A percentile compares a stretch with the other conserved stretches of the same genome.
Evolutionary conservation across 92 coral and sea anemone genomes (phyloP).

Genomic region (Parazoanthus swiftii): DNA sequence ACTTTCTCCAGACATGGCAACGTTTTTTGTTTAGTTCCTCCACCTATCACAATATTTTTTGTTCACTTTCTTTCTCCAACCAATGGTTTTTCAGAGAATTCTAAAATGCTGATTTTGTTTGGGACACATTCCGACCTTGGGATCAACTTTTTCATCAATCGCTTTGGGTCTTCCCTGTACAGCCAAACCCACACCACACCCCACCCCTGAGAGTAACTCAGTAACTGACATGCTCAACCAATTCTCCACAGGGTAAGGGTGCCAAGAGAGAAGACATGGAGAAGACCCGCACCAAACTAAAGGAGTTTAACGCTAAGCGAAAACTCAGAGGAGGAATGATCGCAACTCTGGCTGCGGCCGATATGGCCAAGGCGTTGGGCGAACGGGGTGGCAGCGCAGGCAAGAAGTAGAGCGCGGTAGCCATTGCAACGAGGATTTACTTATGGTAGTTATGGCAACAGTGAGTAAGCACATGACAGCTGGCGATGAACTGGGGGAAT

Average conservation of each 20-base stretch:
- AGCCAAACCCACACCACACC: too few relatives aligned
- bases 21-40: too few relatives aligned
- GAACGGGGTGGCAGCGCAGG: slow-evolving; percentile 25
- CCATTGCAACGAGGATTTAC: background rate
- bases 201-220: background rate
- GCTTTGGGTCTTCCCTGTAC: background rate
- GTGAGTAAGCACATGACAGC: background rate
- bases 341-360: slow-evolving; percentile 75
- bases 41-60: too few relatives aligned
- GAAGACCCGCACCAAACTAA: slow-evolving; percentile 64
- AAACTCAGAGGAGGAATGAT: slow-evolving; percentile 94
- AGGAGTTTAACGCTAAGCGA: slow-evolving; percentile 90
- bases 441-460: background rate
- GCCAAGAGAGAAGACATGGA: slow-evolving; percentile 91
- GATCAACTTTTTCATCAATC: background rate
- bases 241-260: slow-evolving; percentile 69
- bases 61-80: too few relatives aligned
- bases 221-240: background rate
- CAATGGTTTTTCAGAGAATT: too few relatives aligned
- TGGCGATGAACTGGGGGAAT: background rate
- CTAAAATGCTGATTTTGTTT: too few relatives aligned
- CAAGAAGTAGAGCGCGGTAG: slow-evolving; percentile 10
- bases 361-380: slow-evolving; percentile 50
- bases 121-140: too few relatives aligned
- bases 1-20: too few relatives aligned